A percentile compares a stretch with the other conserved stretches of the same genome.
Evolutionary conservation across 1,140 invertebrate genomes (phyloP).

Genomic region (Drosophila quadrilineata): DNA sequence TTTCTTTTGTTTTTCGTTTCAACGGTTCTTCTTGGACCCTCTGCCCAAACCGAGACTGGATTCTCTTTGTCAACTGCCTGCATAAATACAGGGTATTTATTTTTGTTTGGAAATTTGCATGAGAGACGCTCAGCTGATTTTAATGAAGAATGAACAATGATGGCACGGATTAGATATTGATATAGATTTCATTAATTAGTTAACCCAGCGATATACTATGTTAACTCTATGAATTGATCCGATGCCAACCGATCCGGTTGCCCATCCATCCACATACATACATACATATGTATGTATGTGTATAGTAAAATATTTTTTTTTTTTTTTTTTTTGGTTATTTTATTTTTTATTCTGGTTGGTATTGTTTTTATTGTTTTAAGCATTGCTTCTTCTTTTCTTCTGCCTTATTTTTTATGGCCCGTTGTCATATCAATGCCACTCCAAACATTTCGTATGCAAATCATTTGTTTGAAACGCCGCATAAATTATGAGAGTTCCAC

Average conservation of each 20-base stretch:
- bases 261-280: background rate
- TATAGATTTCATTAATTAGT: conserved; percentile 76
- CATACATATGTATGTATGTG: background rate
- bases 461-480: conserved; percentile 52
- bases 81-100: conserved; percentile 3
- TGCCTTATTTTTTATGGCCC: conserved; percentile 22
- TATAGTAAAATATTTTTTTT: background rate
- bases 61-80: background rate
- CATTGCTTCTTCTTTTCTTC: background rate
- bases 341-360: no score
- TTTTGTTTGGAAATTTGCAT: conserved; percentile 11
- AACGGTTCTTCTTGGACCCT: no score
- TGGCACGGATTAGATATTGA: conserved; percentile 62
- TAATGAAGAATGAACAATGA: conserved; percentile 46
- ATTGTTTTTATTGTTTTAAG: background rate
- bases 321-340: background rate
- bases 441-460: conserved; percentile 74
- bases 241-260: conserved; percentile 29
- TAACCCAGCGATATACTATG: conserved; percentile 17
- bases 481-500: conserved; percentile 66
- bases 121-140: conserved; percentile 32
- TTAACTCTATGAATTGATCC: conserved; percentile 19
- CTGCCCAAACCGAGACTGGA: background rate
- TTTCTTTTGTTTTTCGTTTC: no score
- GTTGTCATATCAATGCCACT: conserved; percentile 75